Percentiles rank a stretch among this genome's conserved stretches.
phyloP scores from a whole-genome alignment of 2,797 vertebrate genomes.

The Pipistrellus kuhlii region DNA sequence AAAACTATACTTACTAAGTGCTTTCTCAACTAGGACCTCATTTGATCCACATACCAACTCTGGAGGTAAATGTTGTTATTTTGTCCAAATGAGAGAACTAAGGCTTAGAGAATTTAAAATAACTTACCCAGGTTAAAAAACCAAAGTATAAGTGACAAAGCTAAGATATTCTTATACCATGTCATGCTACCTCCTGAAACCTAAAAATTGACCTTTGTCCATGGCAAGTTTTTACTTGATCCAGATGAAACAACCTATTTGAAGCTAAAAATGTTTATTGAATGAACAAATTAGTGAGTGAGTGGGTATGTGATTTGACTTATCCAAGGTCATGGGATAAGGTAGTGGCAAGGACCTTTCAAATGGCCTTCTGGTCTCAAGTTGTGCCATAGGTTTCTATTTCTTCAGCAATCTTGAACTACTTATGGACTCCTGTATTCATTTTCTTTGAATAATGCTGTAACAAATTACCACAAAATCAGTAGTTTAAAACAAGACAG shows the following conservation, averaged over 20 bases:
- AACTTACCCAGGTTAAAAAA: slow-evolving; percentile 16
- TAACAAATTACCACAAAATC: not conserved
- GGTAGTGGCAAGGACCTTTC: not conserved
- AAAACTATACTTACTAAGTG: not conserved
- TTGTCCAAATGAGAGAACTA: slow-evolving; percentile 44
- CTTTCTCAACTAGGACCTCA: not conserved
- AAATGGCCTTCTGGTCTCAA: not conserved
- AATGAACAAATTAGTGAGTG: not conserved
- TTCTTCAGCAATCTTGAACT: slow-evolving; percentile 14
- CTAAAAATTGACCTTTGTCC: not conserved
- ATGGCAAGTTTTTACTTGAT: not conserved
- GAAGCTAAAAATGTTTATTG: not conserved
- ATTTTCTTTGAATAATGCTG: not conserved
- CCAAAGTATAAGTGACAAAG: not conserved
- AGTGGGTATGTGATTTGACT: not conserved
- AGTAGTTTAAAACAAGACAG: not conserved
- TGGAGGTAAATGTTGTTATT: slow-evolving; percentile 24
- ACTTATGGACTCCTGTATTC: not conserved
- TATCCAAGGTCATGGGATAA: not conserved
- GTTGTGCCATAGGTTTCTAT: not conserved
- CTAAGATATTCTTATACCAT: not conserved
- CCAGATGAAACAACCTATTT: not conserved
- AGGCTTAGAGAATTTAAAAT: slow-evolving; percentile 35
- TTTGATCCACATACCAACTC: slow-evolving; percentile 10
- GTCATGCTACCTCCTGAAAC: not conserved